phyloP scores from a whole-genome alignment of 1,140 invertebrate genomes.

The Meloidogyne floridensis region DNA sequence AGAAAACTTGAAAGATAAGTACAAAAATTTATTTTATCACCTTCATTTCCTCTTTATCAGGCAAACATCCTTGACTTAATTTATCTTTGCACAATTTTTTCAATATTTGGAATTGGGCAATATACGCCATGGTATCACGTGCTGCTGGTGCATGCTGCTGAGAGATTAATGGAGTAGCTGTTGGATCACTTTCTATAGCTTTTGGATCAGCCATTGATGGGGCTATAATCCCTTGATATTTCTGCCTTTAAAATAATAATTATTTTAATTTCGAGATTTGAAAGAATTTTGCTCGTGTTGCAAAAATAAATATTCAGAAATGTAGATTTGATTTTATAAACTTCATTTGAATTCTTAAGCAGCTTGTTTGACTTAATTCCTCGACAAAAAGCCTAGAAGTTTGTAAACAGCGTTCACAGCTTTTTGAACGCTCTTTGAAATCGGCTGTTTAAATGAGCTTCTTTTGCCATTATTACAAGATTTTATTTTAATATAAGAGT shows the following conservation, averaged over 20 bases:
- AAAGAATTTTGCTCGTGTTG: too few relatives aligned
- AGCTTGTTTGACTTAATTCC: too few relatives aligned
- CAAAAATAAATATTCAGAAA: too few relatives aligned
- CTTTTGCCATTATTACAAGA: too few relatives aligned
- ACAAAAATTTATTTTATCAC: not conserved
- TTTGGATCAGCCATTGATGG: slow-evolving; percentile 22
- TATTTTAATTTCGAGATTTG: not conserved
- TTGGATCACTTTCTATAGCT: slow-evolving; percentile 38
- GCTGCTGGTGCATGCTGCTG: slow-evolving; percentile 53
- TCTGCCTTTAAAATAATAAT: slow-evolving; percentile 28
- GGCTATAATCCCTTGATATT: slow-evolving; percentile 49
- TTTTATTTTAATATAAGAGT: too few relatives aligned
- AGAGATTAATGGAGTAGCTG: slow-evolving; percentile 42
- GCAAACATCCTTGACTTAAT: slow-evolving; percentile 48
- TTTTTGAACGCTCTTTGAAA: too few relatives aligned
- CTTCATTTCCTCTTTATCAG: slow-evolving; percentile 29
- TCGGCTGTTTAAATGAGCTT: too few relatives aligned
- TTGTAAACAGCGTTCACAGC: too few relatives aligned
- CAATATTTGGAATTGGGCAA: slow-evolving; percentile 54
- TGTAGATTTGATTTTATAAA: too few relatives aligned
- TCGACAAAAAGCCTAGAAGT: too few relatives aligned
- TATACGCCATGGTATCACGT: slow-evolving; percentile 46
- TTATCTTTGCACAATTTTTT: slow-evolving; percentile 47
- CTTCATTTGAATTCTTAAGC: too few relatives aligned
- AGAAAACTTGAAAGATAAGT: not conserved